A percentile compares a stretch with the other conserved stretches of the same genome.
These are phyloP conservation scores for Brachyptera putata DNA, from an alignment of 2,888 invertebrate species.

Conservation along the genomic window DNA sequence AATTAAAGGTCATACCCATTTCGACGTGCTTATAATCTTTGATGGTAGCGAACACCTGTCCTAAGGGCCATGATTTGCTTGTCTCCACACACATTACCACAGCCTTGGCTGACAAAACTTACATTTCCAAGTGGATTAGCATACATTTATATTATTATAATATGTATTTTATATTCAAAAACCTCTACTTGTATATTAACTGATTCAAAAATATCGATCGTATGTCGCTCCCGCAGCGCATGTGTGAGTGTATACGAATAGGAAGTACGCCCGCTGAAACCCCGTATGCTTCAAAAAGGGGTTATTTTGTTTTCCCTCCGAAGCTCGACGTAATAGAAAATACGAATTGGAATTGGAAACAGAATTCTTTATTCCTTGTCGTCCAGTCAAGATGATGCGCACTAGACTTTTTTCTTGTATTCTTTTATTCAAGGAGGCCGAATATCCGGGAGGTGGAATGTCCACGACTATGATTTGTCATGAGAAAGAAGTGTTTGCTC, in stretches of 20 bases:
- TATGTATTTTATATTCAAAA: constrained; percentile 8
- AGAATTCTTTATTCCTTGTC: constrained; percentile 10
- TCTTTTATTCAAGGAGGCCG: constrained; percentile 3
- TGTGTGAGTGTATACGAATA: neutral
- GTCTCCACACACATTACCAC: neutral
- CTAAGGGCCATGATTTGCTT: constrained; percentile 1
- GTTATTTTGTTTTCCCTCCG: constrained; percentile 9
- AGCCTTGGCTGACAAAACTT: constrained; percentile 1
- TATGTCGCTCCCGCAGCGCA: neutral
- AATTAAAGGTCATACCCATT: neutral
- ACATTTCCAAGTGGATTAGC: neutral
- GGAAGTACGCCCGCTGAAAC: no score
- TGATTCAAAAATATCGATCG: constrained; percentile 11
- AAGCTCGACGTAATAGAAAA: constrained; percentile 13
- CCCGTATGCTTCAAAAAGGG: neutral
- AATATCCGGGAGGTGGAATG: constrained; percentile 13
- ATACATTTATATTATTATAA: constrained; percentile 7
- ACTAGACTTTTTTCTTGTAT: neutral
- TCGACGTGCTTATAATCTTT: no score
- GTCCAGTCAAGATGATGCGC: constrained; percentile 8
- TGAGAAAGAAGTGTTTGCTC: constrained; percentile 12
- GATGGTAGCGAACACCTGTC: neutral
- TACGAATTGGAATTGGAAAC: constrained; percentile 7
- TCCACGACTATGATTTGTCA: constrained; percentile 15
- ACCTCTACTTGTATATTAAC: constrained; percentile 7